A percentile compares a stretch with the other conserved stretches of the same genome.
phyloP scores from a whole-genome alignment of 2,888 invertebrate genomes.

The Drosophila suboccidentalis region DNA sequence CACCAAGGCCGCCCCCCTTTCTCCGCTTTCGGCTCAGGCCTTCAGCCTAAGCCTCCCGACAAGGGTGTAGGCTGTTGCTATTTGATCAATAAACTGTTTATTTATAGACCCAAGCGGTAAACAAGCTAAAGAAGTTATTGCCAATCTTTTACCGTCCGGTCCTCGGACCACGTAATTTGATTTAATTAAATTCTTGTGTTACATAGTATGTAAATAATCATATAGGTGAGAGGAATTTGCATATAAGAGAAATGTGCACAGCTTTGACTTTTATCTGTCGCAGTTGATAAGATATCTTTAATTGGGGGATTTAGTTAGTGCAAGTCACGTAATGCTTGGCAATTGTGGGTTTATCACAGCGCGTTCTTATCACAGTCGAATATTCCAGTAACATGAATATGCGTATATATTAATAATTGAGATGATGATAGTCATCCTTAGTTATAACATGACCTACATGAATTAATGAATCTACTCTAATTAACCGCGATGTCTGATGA shows the following conservation, averaged over 20 bases:
- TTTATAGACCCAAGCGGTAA: conserved; percentile 59
- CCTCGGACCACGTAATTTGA: too few relatives aligned
- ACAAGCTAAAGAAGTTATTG: conserved; percentile 32
- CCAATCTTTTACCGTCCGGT: conserved; percentile 9
- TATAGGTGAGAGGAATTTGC: background rate
- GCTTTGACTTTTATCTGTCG: conserved; percentile 18
- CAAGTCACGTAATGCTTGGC: conserved; percentile 43
- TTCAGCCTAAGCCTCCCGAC: conserved; percentile 50
- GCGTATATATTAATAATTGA: conserved; percentile 4
- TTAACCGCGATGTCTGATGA: background rate
- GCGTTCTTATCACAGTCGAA: conserved; percentile 5
- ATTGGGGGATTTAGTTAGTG: conserved; percentile 4
- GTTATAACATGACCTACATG: conserved; percentile 6
- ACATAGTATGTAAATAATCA: conserved; percentile 9
- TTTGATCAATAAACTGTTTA: conserved; percentile 74
- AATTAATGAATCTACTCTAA: background rate
- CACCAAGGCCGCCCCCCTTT: conserved; percentile 8
- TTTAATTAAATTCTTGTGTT: conserved; percentile 27
- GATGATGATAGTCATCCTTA: background rate
- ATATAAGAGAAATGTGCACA: conserved; percentile 3
- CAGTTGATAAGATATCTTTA: conserved; percentile 4
- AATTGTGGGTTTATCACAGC: conserved; percentile 11
- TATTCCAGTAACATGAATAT: conserved; percentile 9
- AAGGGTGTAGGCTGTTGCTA: conserved; percentile 53
- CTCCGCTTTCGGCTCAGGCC: conserved; percentile 20